Evolutionary conservation across 2,113 vertebrate genomes (phyloP).

Genomic region (Paramisgurnus dabryanus): DNA sequence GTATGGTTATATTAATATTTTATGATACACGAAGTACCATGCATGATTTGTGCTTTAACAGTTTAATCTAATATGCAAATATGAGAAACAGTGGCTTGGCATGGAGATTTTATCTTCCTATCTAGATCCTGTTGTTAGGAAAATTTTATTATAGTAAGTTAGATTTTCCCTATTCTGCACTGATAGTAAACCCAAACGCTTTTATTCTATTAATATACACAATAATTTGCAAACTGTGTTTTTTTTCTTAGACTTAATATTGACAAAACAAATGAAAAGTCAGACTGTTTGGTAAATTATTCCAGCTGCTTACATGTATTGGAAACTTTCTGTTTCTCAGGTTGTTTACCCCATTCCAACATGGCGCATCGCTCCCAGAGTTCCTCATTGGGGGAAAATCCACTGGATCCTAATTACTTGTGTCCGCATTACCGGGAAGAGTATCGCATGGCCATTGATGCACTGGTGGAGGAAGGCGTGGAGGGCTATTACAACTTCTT

Average conservation of each 20-base stretch:
- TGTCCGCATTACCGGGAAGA: conserved; percentile 94
- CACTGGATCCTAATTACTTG: conserved; percentile 89
- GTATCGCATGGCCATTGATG: conserved; percentile 93
- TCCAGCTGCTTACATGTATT: conserved; percentile 14
- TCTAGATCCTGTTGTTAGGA: neutral
- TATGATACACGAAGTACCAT: neutral
- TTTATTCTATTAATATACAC: too few species aligned
- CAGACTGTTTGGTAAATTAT: neutral
- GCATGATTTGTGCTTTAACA: neutral
- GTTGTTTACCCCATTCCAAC: conserved; percentile 55
- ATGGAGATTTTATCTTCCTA: neutral
- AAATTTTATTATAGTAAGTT: neutral
- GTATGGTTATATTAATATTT: neutral
- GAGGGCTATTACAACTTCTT: conserved; percentile 89
- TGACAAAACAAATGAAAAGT: too few species aligned
- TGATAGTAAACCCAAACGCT: too few species aligned
- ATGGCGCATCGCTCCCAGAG: conserved; percentile 97
- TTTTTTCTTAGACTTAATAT: neutral
- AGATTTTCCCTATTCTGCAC: too few species aligned
- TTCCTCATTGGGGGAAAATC: conserved; percentile 91
- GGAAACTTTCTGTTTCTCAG: conserved; percentile 11
- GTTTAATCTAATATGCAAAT: neutral
- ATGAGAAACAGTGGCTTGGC: neutral
- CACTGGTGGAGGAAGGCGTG: conserved; percentile 83
- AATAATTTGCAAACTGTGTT: too few species aligned